Evolutionary conservation across 2,797 vertebrate genomes (phyloP), one percentile per base, ranked within the genome.

Genomic region (Rhynchotus rufescens): DNA sequence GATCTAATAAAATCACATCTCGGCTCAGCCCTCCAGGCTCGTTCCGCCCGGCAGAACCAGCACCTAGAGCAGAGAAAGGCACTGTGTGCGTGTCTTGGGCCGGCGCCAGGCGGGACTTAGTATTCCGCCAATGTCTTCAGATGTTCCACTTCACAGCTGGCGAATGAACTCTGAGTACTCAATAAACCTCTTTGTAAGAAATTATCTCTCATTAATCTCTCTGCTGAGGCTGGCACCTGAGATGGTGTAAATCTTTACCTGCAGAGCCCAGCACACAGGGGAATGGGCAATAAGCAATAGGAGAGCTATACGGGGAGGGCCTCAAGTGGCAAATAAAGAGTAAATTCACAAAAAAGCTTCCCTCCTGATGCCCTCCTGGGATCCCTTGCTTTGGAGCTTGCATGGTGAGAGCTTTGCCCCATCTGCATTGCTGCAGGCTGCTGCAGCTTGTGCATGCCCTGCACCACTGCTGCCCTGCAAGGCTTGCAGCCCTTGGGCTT

Each of bases 121-220:
- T 90, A 94, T 95, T 93, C 94, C 51, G 72, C 82, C 83, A 45
- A 79, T 75, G 95, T 93, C 93, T 56, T 93, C 88, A 82, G 81
- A 94, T 93, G 92, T 94, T 96, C 94, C 86, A 80, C 88, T 95
- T 95, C 88, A 92, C 93, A 96, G 94, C 93, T 96, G 94, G 88
- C 80, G 86, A 92, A 94, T 94, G 88, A 89, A 92, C 81, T 90
- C 20, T 0, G 88, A 84, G 92, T 78, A 92, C 88, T 96, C 95
- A 94, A 94, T 94, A 94, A 94, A 94, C 79, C 84, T 80, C 94
- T 94, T 77, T 93, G 84, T 94, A 64, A 94, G 86, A 72, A 92
- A 94, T 95, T 94, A 83, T 90, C 86, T 95, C 84, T 89, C 93
- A 92, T 96, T 96, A 92, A 94, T 95, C 86, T 93, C 75, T 51